Base-by-base conservation (phyloP, 1,140 invertebrate species). In the Hylaeus anthracinus region DNA sequence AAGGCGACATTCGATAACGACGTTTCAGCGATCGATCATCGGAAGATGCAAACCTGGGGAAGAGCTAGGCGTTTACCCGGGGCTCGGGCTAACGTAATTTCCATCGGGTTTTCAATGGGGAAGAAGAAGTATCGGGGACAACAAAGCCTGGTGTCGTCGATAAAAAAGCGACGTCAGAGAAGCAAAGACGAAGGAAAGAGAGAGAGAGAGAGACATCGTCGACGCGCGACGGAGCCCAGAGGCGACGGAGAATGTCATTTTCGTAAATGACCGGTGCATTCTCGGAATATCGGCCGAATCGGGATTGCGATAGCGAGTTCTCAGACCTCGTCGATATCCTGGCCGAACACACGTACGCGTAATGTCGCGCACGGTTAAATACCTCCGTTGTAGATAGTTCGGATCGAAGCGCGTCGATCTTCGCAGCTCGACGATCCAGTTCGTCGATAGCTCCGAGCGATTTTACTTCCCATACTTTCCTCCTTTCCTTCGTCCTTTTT, bases 51-150 rank as follows among this genome's bases (percentile, higher is more conserved):
- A 66, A 26, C 39, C 41, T 4, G 15, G 5, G 4, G 2, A 5
- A 26, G 53, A 51, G 43, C 2, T 56, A 55, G 64, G 69, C 64
- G 61, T 67, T 79, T 51, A 77, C 14, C 37, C 39, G 75, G 43
- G 14, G 5, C 14, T 64, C 53, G 26, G 65, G 5, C 37, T 78
- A 84, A 84, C 37, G 75, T 51, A 73, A 83, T 84, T 73, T 74
- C 65, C 71, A 85, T 84, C 43, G 65, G 69, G 53, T 61, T 61
- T 74, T 67, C 83, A 81, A 67, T 63, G 56, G 53, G 6, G 53
- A n/a, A 55, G 58, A 69, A 66, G 51, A 66, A 74, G 58, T 6
- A 51, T 26, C 55, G 6, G 12, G 10, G 51, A 12, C 69, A 63
- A 81, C 39, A 53, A n/a, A 66, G 8, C 2, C 45, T n/a, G 3